Evolutionary conservation across 2,888 invertebrate genomes (phyloP).

Genomic region (Anarsia innoxiella): DNA sequence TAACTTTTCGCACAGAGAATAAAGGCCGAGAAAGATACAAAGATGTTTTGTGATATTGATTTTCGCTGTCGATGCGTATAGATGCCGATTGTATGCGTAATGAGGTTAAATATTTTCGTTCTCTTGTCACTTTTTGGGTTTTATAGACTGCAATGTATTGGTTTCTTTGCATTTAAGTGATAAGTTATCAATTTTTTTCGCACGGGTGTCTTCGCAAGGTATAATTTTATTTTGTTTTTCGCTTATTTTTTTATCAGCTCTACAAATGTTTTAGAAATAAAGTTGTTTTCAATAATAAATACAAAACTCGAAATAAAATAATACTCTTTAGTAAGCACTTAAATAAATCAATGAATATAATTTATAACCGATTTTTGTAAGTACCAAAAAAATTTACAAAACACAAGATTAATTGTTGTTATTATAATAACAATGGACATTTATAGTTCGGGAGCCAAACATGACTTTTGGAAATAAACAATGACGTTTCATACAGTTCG

Average conservation of each 20-base stretch:
- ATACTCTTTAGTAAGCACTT: not conserved
- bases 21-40: too few species aligned
- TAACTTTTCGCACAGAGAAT: slow-evolving; percentile 53
- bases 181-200: slow-evolving; percentile 29
- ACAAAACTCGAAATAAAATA: not conserved
- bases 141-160: slow-evolving; percentile 47
- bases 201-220: slow-evolving; percentile 16
- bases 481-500: slow-evolving; percentile 49
- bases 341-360: not conserved
- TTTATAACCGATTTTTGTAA: too few species aligned
- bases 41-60: slow-evolving; percentile 36
- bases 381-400: too few species aligned
- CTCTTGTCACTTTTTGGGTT: slow-evolving; percentile 59
- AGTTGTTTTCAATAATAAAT: not conserved
- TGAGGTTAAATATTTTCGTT: slow-evolving; percentile 72
- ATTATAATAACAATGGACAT: slow-evolving; percentile 57
- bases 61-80: slow-evolving; percentile 39
- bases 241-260: not conserved
- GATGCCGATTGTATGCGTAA: slow-evolving; percentile 51
- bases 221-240: not conserved
- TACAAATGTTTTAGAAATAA: too few species aligned
- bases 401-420: slow-evolving; percentile 58
- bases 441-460: slow-evolving; percentile 7
- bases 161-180: slow-evolving; percentile 35
- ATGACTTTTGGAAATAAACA: slow-evolving; percentile 36